phyloP scores from a whole-genome alignment of 2,888 invertebrate genomes.

The Macrostomum cliftonense region DNA sequence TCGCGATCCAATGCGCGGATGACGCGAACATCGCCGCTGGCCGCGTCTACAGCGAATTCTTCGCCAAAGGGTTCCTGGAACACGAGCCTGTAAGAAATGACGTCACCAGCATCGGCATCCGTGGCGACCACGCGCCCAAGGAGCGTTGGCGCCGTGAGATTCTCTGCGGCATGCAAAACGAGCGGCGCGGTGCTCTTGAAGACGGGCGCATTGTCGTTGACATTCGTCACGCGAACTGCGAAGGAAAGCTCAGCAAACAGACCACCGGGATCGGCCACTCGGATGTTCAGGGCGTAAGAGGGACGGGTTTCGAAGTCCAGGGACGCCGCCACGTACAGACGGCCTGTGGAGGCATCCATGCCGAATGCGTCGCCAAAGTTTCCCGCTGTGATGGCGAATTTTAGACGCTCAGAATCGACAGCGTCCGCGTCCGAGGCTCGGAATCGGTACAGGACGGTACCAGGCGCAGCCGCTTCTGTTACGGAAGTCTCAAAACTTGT shows the following conservation, averaged over 20 bases:
- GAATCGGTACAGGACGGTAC: constrained; percentile 21
- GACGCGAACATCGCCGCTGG: constrained; percentile 62
- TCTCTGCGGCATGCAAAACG: constrained; percentile 43
- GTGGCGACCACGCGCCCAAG: constrained; percentile 69
- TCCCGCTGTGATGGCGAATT: constrained; percentile 67
- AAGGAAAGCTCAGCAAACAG: constrained; percentile 46
- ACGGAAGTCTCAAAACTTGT: constrained; percentile 16
- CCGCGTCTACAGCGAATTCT: constrained; percentile 78
- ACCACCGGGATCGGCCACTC: constrained; percentile 50
- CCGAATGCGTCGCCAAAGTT: constrained; percentile 43
- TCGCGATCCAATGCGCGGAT: constrained; percentile 58
- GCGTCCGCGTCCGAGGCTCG: constrained; percentile 46
- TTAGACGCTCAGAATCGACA: constrained; percentile 66
- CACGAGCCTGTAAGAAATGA: background rate
- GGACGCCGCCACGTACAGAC: constrained; percentile 72
- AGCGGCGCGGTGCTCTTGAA: constrained; percentile 38
- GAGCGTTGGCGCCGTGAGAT: constrained; percentile 70
- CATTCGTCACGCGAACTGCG: constrained; percentile 65
- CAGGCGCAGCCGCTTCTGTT: constrained; percentile 19
- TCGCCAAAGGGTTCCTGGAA: constrained; percentile 52
- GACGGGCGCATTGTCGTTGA: constrained; percentile 79
- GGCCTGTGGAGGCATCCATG: constrained; percentile 59
- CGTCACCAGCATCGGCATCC: constrained; percentile 57
- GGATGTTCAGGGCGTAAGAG: constrained; percentile 61
- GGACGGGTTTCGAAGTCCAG: constrained; percentile 71